Base-by-base conservation (phyloP, 92 coral and sea anemone species). In the Muricea muricata region DNA sequence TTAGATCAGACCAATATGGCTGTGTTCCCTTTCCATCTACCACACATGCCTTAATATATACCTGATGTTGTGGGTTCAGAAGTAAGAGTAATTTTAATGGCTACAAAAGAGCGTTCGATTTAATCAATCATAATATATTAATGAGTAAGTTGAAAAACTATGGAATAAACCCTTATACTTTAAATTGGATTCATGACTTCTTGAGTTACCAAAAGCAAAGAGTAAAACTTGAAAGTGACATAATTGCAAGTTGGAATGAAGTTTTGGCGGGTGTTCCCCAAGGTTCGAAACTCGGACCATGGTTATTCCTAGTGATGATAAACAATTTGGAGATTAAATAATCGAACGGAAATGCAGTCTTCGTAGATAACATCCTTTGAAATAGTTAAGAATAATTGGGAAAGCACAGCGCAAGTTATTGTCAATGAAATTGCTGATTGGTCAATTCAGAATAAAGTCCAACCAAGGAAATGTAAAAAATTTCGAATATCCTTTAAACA, bases 241-340 rank as follows among this genome's bases (percentile, higher is more conserved):
- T 37, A 30, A 37, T 73, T 14, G 37, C 79, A 24, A 73, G 57
- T 45, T 73, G 79, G 79, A 28, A 73, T 17, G 54, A 73, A 32
- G 79, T 45, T 15, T n/a, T 15, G 18, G 79, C 79, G 1, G 79
- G 79, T 40, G 73, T 66, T 66, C 73, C 73, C 24, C 73, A 66
- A 26, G 73, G 73, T 7, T 66, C 73, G 1, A 71, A 71, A 40
- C 39, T 71, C 18, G 42, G 42, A 37, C 42, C n/a, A n/a, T n/a
- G n/a, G n/a, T n/a, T n/a, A n/a, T n/a, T n/a, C n/a, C n/a, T n/a
- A n/a, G n/a, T n/a, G n/a, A n/a, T n/a, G n/a, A n/a, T n/a, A n/a
- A n/a, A n/a, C n/a, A n/a, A n/a, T n/a, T n/a, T n/a, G n/a, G n/a
- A n/a, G n/a, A n/a, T n/a, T n/a, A n/a, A n/a, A n/a, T n/a, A n/a